Evolutionary conservation across 2,888 invertebrate species (phyloP), one percentile per base, ranked within the genome.

Genomic region (Muschampia staudingeri): DNA sequence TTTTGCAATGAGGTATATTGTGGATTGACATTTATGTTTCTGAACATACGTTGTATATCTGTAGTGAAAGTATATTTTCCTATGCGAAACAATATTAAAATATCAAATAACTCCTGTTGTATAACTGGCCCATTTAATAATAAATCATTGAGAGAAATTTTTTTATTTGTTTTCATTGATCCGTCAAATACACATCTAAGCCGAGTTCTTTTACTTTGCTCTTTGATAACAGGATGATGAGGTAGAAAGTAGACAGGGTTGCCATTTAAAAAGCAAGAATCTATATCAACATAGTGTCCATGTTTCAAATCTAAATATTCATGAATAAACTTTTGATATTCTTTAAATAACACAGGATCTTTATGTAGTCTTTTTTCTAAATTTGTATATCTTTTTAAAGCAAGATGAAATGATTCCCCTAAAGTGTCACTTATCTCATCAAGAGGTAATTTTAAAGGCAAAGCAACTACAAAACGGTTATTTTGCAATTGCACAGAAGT

Each of bases 101-200:
- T 69, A 34, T 69, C 69, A 69, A 69, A 69, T 71, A 76, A 70
- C 16, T 80, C 70, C 52, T 30, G 56, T 25, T 76, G 76, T 16
- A 70, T 19, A 9, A 69, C 42, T 11, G 52, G 56, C 16, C 72
- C 79, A 79, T 78, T 69, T 16, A 34, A 16, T 16, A 69, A 37
- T 11, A 78, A 56, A 25, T 78, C 78, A 56, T 78, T 71, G 5
- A 72, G 12, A 9, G 40, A 77, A 67, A 30, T 67, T 65, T 67
- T 65, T 16, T 44, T 52, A 4, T 25, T 70, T 16, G 87, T 81
- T 14, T 30, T 42, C 11, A 87, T 87, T 37, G 87, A 87, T 0
- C 84, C 89, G 56, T 91, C 89, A 75, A 88, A 90, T 0, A 90
- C 91, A 3, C 83, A 81, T 8, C 90, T 82, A 8, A 90, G 73